phyloP scores from a whole-genome alignment of 2,888 invertebrate species.

The Macropis europaea region DNA sequence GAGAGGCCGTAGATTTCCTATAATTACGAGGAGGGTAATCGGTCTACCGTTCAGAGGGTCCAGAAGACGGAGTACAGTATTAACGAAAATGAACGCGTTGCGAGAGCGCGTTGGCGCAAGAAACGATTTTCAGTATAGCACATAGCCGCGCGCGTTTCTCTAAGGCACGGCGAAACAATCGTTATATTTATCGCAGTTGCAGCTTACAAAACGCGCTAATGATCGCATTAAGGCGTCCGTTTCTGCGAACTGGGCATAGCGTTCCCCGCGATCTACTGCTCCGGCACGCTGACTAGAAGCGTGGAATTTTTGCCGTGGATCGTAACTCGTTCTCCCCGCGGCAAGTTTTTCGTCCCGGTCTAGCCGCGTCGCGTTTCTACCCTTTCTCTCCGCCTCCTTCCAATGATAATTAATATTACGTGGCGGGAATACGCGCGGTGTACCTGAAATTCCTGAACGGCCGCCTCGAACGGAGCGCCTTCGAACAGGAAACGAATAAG shows the following conservation, averaged over 20 bases:
- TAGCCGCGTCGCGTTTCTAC: conserved; percentile 7
- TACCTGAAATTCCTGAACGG: conserved; percentile 42
- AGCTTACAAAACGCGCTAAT: conserved; percentile 37
- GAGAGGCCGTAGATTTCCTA: too few species aligned
- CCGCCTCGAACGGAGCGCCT: conserved; percentile 9
- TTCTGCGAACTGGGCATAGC: conserved; percentile 34
- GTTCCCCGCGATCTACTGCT: conserved; percentile 2
- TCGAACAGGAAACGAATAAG: conserved; percentile 29
- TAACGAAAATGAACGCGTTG: too few species aligned
- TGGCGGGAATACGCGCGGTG: conserved; percentile 29
- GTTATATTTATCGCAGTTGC: conserved; percentile 30
- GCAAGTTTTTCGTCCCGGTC: conserved; percentile 32
- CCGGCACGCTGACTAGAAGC: neutral
- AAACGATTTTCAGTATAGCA: too few species aligned
- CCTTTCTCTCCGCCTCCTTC: neutral
- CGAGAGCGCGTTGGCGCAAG: conserved; percentile 1
- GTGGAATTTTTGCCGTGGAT: conserved; percentile 23
- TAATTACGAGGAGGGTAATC: too few species aligned
- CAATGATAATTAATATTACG: conserved; percentile 60
- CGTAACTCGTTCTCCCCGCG: neutral
- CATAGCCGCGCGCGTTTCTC: conserved; percentile 7
- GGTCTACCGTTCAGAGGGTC: too few species aligned
- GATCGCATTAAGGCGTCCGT: conserved; percentile 19
- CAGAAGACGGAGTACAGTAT: too few species aligned
- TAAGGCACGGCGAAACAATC: conserved; percentile 13